Conservation (phyloP, 2,888 invertebrate species). For the Bimastos eiseni region DNA sequence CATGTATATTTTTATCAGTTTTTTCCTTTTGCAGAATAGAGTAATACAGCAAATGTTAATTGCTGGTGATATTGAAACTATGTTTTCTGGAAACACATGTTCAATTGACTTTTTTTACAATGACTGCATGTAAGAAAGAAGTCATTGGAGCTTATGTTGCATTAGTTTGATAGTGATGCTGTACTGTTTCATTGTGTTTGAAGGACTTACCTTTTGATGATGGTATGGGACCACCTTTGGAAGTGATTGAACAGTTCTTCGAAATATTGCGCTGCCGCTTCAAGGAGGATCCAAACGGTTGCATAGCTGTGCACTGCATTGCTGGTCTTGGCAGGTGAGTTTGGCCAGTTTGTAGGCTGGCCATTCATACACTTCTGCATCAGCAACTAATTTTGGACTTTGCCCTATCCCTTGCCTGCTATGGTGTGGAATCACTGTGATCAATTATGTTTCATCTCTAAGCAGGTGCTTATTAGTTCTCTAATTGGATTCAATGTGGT, state of each 20-base stretch:
- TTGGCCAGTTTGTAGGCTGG: not conserved
- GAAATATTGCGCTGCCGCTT: slow-evolving; percentile 82
- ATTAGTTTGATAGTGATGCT: slow-evolving; percentile 97
- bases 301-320: slow-evolving; percentile 97
- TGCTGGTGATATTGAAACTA: not conserved
- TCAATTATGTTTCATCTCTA: no score
- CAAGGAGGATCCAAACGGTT: slow-evolving; percentile 67
- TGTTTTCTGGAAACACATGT: not conserved
- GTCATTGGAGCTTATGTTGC: slow-evolving; percentile 68
- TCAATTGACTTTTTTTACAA: not conserved
- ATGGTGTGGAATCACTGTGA: no score
- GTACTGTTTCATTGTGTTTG: not conserved
- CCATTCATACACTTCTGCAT: not conserved
- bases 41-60: not conserved
- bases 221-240: slow-evolving; percentile 71
- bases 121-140: not conserved
- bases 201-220: slow-evolving; percentile 93
- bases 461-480: no score
- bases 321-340: slow-evolving; percentile 81
- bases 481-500: no score
- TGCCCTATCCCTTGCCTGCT: no score
- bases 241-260: slow-evolving; percentile 91
- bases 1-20: no score
- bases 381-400: no score
- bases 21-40: no score